phyloP scores from a whole-genome alignment of 2,888 invertebrate species.

The Sepioteuthis lessoniana region DNA sequence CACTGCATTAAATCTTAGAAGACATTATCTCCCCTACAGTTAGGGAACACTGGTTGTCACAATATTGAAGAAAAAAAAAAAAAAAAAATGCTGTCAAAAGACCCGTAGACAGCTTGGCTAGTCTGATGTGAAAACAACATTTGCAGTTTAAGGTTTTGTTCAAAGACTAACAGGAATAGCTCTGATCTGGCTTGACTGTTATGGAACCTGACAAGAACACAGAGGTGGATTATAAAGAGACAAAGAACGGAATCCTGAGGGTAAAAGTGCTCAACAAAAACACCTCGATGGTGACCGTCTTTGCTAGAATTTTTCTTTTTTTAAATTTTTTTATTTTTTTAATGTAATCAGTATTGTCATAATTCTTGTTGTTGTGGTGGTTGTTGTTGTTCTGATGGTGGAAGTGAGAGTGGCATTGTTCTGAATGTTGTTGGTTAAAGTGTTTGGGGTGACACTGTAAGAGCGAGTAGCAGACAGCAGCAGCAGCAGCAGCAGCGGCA shows the following conservation, averaged over 20 bases:
- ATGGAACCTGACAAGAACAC: slow-evolving; percentile 12
- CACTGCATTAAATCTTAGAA: neutral
- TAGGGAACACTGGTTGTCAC: neutral
- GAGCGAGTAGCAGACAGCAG: neutral
- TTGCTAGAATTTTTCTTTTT: neutral
- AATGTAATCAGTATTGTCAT: neutral
- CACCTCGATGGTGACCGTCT: neutral
- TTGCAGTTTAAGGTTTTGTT: too few species aligned
- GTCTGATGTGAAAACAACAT: slow-evolving; percentile 14
- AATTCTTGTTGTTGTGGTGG: neutral
- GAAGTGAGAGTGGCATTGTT: neutral
- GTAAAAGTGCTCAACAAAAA: neutral
- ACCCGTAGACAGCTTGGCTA: neutral
- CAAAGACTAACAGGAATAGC: neutral
- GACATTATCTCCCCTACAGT: neutral
- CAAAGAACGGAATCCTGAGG: neutral
- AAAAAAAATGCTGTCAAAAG: neutral
- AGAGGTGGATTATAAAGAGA: neutral
- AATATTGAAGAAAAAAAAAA: neutral
- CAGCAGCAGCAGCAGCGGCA: neutral
- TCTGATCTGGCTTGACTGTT: slow-evolving; percentile 19
- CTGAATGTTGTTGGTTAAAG: neutral
- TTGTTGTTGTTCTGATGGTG: neutral
- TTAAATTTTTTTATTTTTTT: neutral
- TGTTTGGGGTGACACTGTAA: neutral